Conservation (phyloP, 2,113 vertebrate genomes). For the Potamarius usumacintae region DNA sequence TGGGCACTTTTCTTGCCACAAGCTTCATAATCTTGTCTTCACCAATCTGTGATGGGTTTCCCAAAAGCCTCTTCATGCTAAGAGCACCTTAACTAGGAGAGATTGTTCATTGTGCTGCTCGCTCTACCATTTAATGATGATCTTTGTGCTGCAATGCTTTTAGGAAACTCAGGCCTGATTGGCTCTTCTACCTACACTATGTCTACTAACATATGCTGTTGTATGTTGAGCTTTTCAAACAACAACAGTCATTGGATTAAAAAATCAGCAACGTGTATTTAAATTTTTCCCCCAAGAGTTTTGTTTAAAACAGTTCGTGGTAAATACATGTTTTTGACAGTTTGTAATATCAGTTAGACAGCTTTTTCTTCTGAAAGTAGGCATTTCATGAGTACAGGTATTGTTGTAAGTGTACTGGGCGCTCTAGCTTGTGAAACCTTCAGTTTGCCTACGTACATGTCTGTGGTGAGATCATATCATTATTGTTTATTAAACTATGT, state of each 20-base stretch:
- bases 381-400: background rate
- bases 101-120: too few relatives aligned
- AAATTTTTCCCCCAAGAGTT: background rate
- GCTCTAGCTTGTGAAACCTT: background rate
- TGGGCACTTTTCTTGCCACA: background rate
- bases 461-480: background rate
- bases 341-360: background rate
- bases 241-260: background rate
- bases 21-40: background rate
- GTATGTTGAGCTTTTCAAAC: background rate
- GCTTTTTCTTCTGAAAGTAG: background rate
- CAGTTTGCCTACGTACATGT: background rate
- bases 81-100: too few relatives aligned
- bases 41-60: background rate
- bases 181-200: background rate
- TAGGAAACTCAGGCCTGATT: background rate
- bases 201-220: background rate
- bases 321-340: background rate
- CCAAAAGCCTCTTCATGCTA: too few relatives aligned
- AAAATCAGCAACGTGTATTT: background rate
- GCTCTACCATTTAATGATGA: too few relatives aligned
- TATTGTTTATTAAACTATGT: background rate
- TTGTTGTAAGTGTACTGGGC: background rate
- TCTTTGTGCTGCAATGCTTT: too few relatives aligned
- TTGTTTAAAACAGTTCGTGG: background rate